Evolutionary conservation across 2,797 vertebrate species (phyloP).

Genomic region (Decapterus maruadsi): DNA sequence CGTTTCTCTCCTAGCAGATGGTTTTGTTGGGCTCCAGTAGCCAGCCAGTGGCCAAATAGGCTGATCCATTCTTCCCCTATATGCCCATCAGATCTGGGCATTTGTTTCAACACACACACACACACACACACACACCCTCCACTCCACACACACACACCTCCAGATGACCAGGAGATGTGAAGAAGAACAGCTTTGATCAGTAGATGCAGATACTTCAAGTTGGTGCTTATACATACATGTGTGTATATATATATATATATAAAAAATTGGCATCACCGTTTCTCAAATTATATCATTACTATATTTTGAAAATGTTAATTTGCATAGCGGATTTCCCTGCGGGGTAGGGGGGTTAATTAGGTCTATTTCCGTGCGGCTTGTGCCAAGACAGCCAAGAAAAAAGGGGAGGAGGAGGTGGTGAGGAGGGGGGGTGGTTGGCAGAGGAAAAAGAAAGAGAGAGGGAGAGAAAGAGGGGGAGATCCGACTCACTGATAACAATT

Average conservation of each 20-base stretch:
- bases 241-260: conserved; percentile 1
- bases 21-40: conserved; percentile 83
- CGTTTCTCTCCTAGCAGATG: conserved; percentile 73
- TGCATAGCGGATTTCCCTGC: conserved; percentile 97
- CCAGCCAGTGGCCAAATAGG: conserved; percentile 74
- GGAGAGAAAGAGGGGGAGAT: conserved; percentile 35
- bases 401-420: not conserved
- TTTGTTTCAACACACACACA: conserved; percentile 42
- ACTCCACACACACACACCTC: conserved; percentile 40
- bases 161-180: conserved; percentile 89
- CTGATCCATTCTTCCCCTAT: conserved; percentile 62
- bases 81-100: conserved; percentile 59
- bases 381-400: conserved; percentile 87
- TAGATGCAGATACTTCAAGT: conserved; percentile 90
- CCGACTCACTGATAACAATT: conserved; percentile 91
- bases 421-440: conserved; percentile 17
- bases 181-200: conserved; percentile 66
- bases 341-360: conserved; percentile 97
- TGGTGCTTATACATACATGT: conserved; percentile 35
- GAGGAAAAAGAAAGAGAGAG: conserved; percentile 22
- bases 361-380: conserved; percentile 96
- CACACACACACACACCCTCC: not conserved
- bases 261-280: conserved; percentile 96
- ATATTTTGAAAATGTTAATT: conserved; percentile 99
- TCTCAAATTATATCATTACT: conserved; percentile 99